Evolutionary conservation across 2,888 invertebrate genomes (phyloP).

Genomic region (Eledona agricola): DNA sequence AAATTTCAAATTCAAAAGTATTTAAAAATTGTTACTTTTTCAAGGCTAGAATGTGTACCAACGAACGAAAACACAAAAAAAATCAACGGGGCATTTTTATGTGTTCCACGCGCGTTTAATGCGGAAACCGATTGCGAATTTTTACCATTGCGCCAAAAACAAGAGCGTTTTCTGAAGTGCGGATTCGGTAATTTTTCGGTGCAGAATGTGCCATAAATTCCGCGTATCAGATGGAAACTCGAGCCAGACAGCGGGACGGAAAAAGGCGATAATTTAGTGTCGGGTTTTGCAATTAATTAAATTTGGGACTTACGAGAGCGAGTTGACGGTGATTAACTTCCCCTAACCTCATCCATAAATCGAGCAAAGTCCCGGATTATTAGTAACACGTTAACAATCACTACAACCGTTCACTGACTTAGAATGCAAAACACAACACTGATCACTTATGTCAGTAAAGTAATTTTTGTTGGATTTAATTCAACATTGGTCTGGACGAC

Average conservation of each 20-base stretch:
- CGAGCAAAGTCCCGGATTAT: slow-evolving; percentile 25
- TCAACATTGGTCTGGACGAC: slow-evolving; percentile 44
- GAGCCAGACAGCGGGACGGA: slow-evolving; percentile 6
- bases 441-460: slow-evolving; percentile 17
- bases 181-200: no score
- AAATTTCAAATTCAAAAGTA: no score
- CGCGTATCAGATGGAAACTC: slow-evolving; percentile 7
- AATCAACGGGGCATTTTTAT: no score
- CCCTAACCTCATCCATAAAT: slow-evolving; percentile 39
- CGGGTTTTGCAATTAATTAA: slow-evolving; percentile 23
- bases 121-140: no score
- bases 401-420: slow-evolving; percentile 27
- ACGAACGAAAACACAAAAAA: no score
- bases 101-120: no score
- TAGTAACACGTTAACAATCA: slow-evolving; percentile 22
- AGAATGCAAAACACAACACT: slow-evolving; percentile 19
- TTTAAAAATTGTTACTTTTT: no score
- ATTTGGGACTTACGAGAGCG: slow-evolving; percentile 25
- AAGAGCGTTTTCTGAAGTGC: no score
- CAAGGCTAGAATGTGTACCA: no score
- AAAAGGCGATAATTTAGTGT: slow-evolving; percentile 28
- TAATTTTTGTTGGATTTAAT: slow-evolving; percentile 41
- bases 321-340: slow-evolving; percentile 28
- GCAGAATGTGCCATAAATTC: no score
- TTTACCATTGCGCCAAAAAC: no score